Conservation (phyloP, 1,140 invertebrate genomes). For the Wiebesia pumilae region DNA sequence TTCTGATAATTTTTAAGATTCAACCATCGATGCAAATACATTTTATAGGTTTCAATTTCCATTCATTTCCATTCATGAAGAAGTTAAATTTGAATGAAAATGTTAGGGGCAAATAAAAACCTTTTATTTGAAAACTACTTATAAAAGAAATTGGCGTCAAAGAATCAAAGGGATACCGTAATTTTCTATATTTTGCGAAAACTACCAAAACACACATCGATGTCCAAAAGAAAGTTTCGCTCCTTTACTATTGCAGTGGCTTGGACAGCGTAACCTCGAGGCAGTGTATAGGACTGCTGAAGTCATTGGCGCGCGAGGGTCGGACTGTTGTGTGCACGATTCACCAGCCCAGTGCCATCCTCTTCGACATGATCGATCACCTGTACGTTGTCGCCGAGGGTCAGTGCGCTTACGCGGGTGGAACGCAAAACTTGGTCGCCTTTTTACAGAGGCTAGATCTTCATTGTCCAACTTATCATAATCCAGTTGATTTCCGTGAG, state of each 20-base stretch:
- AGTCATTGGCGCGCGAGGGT: conserved; percentile 85
- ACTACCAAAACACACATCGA: too few relatives aligned
- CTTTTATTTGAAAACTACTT: too few relatives aligned
- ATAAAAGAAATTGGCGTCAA: too few relatives aligned
- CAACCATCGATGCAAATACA: too few relatives aligned
- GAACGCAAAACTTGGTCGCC: conserved; percentile 82
- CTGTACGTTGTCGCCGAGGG: conserved; percentile 89
- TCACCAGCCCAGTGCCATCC: conserved; percentile 91
- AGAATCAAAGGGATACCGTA: too few relatives aligned
- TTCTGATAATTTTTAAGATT: too few relatives aligned
- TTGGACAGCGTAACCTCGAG: conserved; percentile 90
- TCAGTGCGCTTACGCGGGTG: conserved; percentile 89
- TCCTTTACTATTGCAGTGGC: conserved; percentile 77
- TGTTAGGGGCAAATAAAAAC: too few relatives aligned
- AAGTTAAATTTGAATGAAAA: too few relatives aligned
- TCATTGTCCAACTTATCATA: conserved; percentile 90
- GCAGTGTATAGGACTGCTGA: conserved; percentile 85
- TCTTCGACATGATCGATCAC: conserved; percentile 94
- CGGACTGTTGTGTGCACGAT: conserved; percentile 90
- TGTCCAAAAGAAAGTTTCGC: background rate
- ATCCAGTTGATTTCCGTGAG: conserved; percentile 93
- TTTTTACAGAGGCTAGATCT: conserved; percentile 84
- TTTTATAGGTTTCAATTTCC: too few relatives aligned
- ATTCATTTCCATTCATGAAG: too few relatives aligned
- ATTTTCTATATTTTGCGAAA: too few relatives aligned